A percentile compares a stretch with the other conserved stretches of the same genome.
These are phyloP conservation scores for Sander lucioperca DNA, from an alignment of 2,113 vertebrate genomes.

Conservation along the genomic window DNA sequence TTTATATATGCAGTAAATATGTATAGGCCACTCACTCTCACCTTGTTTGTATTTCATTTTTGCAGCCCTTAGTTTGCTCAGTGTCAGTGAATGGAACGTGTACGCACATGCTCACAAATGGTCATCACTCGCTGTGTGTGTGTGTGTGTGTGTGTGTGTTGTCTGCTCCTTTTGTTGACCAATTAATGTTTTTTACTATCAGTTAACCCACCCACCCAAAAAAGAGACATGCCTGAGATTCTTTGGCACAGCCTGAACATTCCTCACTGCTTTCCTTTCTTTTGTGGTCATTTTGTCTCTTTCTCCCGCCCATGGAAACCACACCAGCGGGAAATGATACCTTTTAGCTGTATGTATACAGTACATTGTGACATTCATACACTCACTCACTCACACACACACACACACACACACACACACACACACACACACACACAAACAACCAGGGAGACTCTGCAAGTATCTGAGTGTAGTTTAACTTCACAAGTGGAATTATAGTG, in stretches of 20 bases:
- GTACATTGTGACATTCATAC: constrained; percentile 7
- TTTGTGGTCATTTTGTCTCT: constrained; percentile 66
- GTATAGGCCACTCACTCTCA: neutral
- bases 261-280: constrained; percentile 70
- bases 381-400: neutral
- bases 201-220: constrained; percentile 46
- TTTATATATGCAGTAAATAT: neutral
- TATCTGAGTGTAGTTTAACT: constrained; percentile 21
- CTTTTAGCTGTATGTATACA: constrained; percentile 35
- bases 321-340: constrained; percentile 56
- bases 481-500: constrained; percentile 48
- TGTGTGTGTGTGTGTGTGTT: constrained; percentile 19
- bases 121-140: constrained; percentile 32
- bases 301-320: constrained; percentile 45
- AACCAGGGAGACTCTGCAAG: neutral
- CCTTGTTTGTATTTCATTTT: constrained; percentile 2
- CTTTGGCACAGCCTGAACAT: constrained; percentile 82
- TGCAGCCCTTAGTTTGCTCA: constrained; percentile 24
- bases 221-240: constrained; percentile 77
- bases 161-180: constrained; percentile 49
- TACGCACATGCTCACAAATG: constrained; percentile 29
- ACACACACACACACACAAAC: constrained; percentile 23
- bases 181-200: constrained; percentile 52
- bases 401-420: constrained; percentile 21
- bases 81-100: constrained; percentile 28